These are phyloP conservation scores for Aphaenogaster rudis DNA, from an alignment of 1,140 invertebrate genomes.

Conservation along the genomic window DNA sequence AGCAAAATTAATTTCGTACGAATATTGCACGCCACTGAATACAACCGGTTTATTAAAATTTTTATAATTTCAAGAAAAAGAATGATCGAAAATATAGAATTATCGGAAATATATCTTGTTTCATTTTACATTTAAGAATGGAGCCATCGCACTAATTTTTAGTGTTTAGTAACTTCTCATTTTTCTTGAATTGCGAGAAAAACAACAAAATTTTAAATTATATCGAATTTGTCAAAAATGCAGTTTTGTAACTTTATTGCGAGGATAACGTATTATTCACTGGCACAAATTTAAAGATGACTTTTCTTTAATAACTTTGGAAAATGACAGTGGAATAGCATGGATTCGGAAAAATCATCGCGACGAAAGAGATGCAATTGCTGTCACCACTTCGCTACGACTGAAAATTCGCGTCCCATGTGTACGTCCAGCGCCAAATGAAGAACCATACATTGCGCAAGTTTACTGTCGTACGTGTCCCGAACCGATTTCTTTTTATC, in stretches of 20 bases:
- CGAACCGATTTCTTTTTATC: slow-evolving; percentile 69
- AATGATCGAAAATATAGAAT: neutral
- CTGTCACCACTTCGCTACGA: slow-evolving; percentile 30
- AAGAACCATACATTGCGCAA: slow-evolving; percentile 34
- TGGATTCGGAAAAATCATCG: slow-evolving; percentile 2
- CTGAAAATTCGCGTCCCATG: slow-evolving; percentile 49
- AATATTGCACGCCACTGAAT: neutral
- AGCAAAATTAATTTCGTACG: slow-evolving; percentile 16
- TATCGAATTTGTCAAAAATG: neutral
- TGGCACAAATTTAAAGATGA: neutral
- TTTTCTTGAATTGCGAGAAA: neutral
- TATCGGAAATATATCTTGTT: neutral
- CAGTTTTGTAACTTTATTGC: neutral
- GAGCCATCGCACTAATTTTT: neutral
- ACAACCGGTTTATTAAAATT: slow-evolving; percentile 8
- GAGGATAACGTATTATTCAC: neutral
- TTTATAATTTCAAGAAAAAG: neutral
- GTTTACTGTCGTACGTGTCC: slow-evolving; percentile 49
- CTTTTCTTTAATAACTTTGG: neutral
- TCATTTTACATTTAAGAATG: neutral
- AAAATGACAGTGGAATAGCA: neutral
- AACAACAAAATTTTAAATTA: neutral
- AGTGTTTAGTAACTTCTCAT: neutral
- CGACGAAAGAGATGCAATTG: slow-evolving; percentile 18
- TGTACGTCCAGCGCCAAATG: slow-evolving; percentile 11